Evolutionary conservation across 2,888 invertebrate genomes (phyloP).

Genomic region (Gortyna flavago): DNA sequence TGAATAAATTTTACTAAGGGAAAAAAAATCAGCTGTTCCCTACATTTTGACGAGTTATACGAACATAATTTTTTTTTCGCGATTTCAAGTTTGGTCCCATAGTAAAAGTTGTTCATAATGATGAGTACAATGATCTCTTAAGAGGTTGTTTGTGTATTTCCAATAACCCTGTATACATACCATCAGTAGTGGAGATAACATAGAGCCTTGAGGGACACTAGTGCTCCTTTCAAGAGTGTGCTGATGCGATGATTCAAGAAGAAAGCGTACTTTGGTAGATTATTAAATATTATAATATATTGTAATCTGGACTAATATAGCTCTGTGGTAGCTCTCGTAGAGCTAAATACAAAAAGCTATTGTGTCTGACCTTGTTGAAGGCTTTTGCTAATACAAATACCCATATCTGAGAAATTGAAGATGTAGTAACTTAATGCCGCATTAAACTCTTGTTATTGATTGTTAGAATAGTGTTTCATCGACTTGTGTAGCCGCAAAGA

Average conservation of each 20-base stretch:
- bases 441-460: background rate
- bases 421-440: background rate
- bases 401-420: background rate
- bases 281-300: background rate
- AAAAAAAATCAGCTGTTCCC: no score
- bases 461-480: background rate
- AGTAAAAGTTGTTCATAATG: no score
- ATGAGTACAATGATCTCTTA: no score
- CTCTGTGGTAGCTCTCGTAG: background rate
- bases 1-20: no score
- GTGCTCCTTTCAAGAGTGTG: background rate
- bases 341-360: background rate
- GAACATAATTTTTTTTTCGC: no score
- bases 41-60: no score
- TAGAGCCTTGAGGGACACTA: conserved; percentile 30
- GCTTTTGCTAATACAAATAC: conserved; percentile 1
- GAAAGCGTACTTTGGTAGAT: background rate
- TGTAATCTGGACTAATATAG: background rate
- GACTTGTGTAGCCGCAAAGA: background rate
- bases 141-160: no score
- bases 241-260: background rate
- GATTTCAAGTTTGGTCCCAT: no score
- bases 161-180: background rate
- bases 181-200: background rate
- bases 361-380: background rate